Base-by-base conservation (phyloP, 2,797 vertebrate genomes). In the Tapera naevia region DNA sequence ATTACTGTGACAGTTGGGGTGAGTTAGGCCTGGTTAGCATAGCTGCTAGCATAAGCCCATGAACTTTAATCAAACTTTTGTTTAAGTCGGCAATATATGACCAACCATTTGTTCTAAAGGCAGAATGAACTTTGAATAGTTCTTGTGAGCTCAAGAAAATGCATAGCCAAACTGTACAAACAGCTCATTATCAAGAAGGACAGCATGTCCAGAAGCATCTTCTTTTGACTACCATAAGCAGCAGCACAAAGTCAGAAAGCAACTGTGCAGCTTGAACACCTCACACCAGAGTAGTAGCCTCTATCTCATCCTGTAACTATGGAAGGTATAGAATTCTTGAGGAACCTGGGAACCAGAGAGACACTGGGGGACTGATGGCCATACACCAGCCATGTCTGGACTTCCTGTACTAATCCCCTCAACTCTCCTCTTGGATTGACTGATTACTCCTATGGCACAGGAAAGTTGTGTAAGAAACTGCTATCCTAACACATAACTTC, bases 331-430 rank as follows among this genome's bases (percentile, higher is more conserved):
- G 28, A 71, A 58, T 51, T 82, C 22, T 56, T 10, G 7, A 10
- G 10, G 10, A 71, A 45, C 4, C 10, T 0, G 1, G 13, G 23
- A 76, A 58, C 7, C 22, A 45, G 9, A 65, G 32, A 27, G 7
- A 61, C 21, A 32, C 12, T 24, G 10, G 9, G 13, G 6, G 32
- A n/a, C 35, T n/a, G 5, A 30, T 33, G 15, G 50, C 7, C 4
- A 14, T 53, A 30, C 14, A 58, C 12, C 25, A 79, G 33, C 7
- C 24, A 35, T 39, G 54, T 53, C 17, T 37, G 28, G 30, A 32
- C 10, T 8, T 22, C 10, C 21, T 51, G 17, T 28, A 17, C 7
- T 17, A 53, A 51, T 43, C 5, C 9, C 5, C 10, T 7, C 14
- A 32, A 4, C 12, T 72, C 7, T 79, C 33, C 21, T 79, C 12